Base-by-base conservation (phyloP, 2,888 invertebrate genomes). In the Pristionchus arcanus region DNA sequence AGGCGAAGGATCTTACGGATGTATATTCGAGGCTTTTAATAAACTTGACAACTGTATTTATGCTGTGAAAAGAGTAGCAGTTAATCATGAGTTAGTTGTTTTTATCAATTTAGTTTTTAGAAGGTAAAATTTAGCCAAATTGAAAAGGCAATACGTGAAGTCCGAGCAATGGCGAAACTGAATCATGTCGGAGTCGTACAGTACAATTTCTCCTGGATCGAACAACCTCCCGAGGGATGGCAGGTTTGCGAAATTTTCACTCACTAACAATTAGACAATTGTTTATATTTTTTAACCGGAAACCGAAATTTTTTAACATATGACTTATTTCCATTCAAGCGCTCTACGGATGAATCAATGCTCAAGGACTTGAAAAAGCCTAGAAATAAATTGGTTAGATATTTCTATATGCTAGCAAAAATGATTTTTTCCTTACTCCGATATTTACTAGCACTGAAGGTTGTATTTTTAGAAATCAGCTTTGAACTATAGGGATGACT, bases 291-390 rank as follows among this genome's bases (percentile, higher is more conserved):
- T n/a, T n/a, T n/a, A n/a, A n/a, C n/a, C n/a, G n/a, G n/a, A n/a
- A n/a, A n/a, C n/a, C n/a, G n/a, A 2, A 66, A 2, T 25, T 66
- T 66, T 66, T 66, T n/a, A n/a, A n/a, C 2, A n/a, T 11, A 11
- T n/a, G 11, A 71, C 19, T 74, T n/a, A n/a, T n/a, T n/a, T n/a
- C n/a, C n/a, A n/a, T n/a, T 74, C 74, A 74, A 68, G 68, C 31
- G 31, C 0, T 0, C 1, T 16, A 2, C 68, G 19, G 68, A 68
- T 31, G 31, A 1, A 3, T 31, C 28, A 68, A 68, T 68, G 68
- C 31, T 68, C 16, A 68, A 68, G 31, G 16, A 31, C 1, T 31
- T 68, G 28, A 16, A 7, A 9, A 16, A 19, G 31, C 68, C 68
- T 0, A 68, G 68, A 19, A 68, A 68, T 28, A 16, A 31, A 1